These are phyloP conservation scores for Coccyzus lansbergi DNA, from an alignment of 2,797 vertebrate genomes.

Conservation along the genomic window DNA sequence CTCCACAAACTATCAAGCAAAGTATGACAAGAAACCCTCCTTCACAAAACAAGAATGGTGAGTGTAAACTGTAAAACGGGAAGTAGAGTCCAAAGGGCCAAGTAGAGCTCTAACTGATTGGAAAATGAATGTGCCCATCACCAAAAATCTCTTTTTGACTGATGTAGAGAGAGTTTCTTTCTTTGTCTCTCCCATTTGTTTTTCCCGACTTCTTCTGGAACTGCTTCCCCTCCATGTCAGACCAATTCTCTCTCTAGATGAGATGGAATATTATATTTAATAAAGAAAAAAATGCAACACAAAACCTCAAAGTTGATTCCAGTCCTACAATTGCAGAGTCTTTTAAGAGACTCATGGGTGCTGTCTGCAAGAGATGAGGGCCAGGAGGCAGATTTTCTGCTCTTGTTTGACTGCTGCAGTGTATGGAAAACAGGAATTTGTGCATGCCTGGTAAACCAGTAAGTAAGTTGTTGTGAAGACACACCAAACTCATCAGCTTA, in stretches of 20 bases:
- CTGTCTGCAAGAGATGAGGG: neutral
- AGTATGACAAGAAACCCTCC: neutral
- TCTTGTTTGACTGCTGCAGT: neutral
- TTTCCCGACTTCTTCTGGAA: neutral
- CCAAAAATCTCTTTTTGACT: neutral
- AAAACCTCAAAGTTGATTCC: neutral
- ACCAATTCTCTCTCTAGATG: neutral
- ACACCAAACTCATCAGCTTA: slow-evolving; percentile 4
- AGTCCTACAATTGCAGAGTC: neutral
- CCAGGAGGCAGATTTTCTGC: neutral
- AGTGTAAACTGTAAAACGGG: neutral
- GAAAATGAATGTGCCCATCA: neutral
- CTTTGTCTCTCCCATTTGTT: neutral
- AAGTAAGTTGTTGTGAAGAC: neutral
- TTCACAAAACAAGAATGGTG: neutral
- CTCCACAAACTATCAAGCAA: neutral
- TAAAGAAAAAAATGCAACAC: rapidly evolving
- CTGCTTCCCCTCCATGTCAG: neutral
- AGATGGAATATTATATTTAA: neutral
- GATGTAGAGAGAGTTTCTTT: neutral
- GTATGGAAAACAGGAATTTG: neutral
- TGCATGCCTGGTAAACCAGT: neutral
- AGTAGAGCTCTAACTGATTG: neutral
- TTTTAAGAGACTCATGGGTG: neutral
- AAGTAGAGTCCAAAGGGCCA: neutral